Conservation (phyloP, 37 sponge, comb jelly and placozoan genomes). For the Theonella swinhoei region DNA sequence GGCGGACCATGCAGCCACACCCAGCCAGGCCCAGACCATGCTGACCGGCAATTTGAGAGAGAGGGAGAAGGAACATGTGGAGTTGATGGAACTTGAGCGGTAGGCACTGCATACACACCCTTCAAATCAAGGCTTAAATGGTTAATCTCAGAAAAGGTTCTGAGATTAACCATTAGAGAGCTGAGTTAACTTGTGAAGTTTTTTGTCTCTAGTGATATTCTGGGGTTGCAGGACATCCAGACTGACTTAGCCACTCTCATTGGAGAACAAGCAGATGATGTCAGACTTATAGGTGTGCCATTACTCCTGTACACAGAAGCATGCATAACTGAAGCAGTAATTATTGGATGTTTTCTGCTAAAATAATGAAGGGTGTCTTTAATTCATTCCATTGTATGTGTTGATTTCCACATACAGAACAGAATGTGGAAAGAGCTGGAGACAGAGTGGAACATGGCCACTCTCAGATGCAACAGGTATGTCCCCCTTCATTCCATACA, state of each 20-base stretch:
- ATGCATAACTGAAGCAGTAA: no score
- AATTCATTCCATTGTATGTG: no score
- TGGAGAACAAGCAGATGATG: conserved; percentile 49
- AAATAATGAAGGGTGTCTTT: no score
- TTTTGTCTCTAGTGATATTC: conserved; percentile 36
- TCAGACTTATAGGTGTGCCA: conserved; percentile 61
- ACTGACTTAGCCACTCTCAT: conserved; percentile 39
- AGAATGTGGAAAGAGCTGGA: conserved; percentile 1
- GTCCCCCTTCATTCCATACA: no score
- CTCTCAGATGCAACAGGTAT: background rate
- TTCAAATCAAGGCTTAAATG: no score
- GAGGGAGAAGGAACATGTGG: background rate
- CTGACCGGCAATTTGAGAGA: background rate
- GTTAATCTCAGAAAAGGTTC: no score
- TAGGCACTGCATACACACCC: background rate
- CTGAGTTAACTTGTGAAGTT: no score
- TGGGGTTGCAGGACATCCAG: conserved; percentile 53
- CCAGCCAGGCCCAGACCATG: background rate
- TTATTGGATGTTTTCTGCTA: no score
- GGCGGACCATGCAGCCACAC: background rate
- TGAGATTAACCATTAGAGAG: no score
- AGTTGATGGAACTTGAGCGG: background rate
- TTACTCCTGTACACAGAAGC: no score
- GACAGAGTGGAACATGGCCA: background rate
- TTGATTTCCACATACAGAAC: background rate